Evolutionary conservation across 2,797 vertebrate species (phyloP), one percentile per base, ranked within the genome.

Genomic region (Borostomias antarcticus): DNA sequence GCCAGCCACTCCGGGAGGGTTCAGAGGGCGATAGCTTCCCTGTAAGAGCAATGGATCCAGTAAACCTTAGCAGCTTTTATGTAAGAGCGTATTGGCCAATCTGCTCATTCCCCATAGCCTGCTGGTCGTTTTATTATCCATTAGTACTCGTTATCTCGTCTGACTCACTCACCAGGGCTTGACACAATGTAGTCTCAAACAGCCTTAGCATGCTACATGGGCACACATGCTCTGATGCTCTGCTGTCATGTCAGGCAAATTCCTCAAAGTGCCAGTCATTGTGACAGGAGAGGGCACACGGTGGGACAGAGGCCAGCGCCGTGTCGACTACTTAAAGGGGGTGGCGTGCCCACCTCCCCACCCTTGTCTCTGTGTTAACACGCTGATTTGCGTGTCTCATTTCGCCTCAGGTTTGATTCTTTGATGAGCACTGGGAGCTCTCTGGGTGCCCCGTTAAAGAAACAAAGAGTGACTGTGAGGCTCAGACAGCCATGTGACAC

Each of bases 111-210:
- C 35, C 60, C 58, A 56, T 62, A 69, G 64, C 57, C 23, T 45
- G 68, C 51, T 43, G 52, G 58, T 74, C 45, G 62, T 69, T 72
- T 71, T 74, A 72, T 74, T 81, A 37, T 64, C 62, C 70, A 73
- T 75, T 75, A 78, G 74, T 37, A 3, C 50, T 58, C 72, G 75
- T 83, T 80, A 86, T 89, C 84, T 84, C 72, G 84, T 78, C 78
- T 69, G 76, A 88, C 79, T 78, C 77, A 3, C 69, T 80, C 89
- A 77, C 75, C 63, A 40, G 72, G 58, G 80, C 66, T 67, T 75
- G 69, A 81, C 76, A 69, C 64, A 56, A 50, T 53, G 58, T 68
- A 57, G 57, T 28, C 21, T 30, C 35, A 45, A 30, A n/a, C 58
- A 19, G 30, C 77, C 64, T 74, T 76, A 69, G 53, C 54, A 60